A percentile compares a stretch with the other conserved stretches of the same genome.
phyloP scores from a whole-genome alignment of 1,140 invertebrate genomes.

The Battus philenor region DNA sequence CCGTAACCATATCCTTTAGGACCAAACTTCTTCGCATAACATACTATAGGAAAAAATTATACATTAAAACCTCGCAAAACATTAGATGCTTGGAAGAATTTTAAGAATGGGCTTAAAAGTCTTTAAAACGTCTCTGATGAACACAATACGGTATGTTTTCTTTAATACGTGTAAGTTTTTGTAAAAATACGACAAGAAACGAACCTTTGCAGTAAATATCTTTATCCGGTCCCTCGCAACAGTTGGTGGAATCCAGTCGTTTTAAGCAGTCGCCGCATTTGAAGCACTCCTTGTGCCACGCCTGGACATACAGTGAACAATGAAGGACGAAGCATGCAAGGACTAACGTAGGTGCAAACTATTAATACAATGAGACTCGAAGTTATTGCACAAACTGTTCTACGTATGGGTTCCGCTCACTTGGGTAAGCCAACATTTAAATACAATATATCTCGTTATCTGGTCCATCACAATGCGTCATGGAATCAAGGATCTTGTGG shows the following conservation, averaged over 20 bases:
- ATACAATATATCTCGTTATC: constrained; percentile 96
- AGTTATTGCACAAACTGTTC: constrained; percentile 39
- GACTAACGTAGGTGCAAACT: constrained; percentile 28
- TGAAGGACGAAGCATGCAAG: constrained; percentile 50
- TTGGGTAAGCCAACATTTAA: constrained; percentile 32
- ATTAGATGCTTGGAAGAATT: too few relatives aligned
- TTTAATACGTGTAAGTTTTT: neutral
- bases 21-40: constrained; percentile 95
- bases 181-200: constrained; percentile 28
- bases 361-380: constrained; percentile 53
- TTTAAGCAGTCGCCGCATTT: constrained; percentile 95
- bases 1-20: constrained; percentile 96
- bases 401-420: constrained; percentile 17
- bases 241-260: constrained; percentile 96
- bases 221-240: constrained; percentile 96
- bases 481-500: constrained; percentile 94
- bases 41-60: constrained; percentile 80
- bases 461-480: constrained; percentile 94
- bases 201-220: constrained; percentile 98
- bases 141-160: too few relatives aligned
- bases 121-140: too few relatives aligned
- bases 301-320: constrained; percentile 76
- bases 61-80: constrained; percentile 33
- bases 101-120: too few relatives aligned
- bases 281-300: constrained; percentile 96